Base-by-base conservation (phyloP, 2,888 invertebrate species). In the Cynaeus angustus region DNA sequence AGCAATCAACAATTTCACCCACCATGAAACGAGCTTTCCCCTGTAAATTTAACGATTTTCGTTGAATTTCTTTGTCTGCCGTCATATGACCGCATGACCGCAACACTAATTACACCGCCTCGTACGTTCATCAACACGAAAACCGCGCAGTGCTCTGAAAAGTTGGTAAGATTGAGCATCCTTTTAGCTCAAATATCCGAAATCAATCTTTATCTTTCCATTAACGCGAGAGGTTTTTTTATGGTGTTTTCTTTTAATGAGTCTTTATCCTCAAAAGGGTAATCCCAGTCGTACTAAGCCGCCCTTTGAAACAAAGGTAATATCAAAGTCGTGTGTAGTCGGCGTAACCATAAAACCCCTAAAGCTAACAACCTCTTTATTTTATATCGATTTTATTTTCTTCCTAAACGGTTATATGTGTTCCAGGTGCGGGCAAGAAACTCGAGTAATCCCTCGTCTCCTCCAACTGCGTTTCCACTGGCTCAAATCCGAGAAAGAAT, bases 381-480 rank as follows among this genome's bases (percentile, higher is more conserved):
- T 50, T 50, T 10, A 8, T 9, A 50, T 14, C 28, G 21, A 26
- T 8, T 13, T 16, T 9, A 13, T 7, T 50, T 50, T 13, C 1
- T 37, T n/a, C 37, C 37, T 37, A 37, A 37, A 37, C 37, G 37
- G n/a, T n/a, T 50, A 50, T 10, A 45, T 45, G 72, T 67, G 43
- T 86, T 86, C 9, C 82, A 92, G 93, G 85, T 98, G 98, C 86
- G 98, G 98, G 12, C 98, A 98, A 86, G 99, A 99, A 87, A 96
- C 97, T 70, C 90, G 98, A 76, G 97, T 99, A 62, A 97, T 99
- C 84, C 99, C 98, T 59, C 90, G 99, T 79, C 92, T 99, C 81
- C 90, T 99, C 74, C 97, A 97, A 86, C 92, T 99, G 89, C 91
- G 97, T 75, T 92, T 94, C 81, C 97, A 98, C 85, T 99, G 98